Evolutionary conservation across 1,140 invertebrate species (phyloP).

Genomic region (Zophobas morio): DNA sequence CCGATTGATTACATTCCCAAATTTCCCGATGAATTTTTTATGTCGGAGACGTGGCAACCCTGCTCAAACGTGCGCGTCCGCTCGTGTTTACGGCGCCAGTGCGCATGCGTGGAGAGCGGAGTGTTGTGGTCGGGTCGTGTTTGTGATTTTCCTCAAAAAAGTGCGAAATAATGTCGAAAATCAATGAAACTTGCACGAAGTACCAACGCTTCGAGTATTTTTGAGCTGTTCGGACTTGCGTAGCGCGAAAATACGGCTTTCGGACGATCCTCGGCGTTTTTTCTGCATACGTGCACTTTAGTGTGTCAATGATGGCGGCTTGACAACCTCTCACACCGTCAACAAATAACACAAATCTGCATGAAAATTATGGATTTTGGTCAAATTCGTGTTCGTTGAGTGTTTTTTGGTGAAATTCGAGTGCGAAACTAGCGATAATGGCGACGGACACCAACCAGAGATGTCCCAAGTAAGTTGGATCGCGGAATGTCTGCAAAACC

Average conservation of each 20-base stretch:
- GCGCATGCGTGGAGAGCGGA: not conserved
- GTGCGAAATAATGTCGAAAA: constrained; percentile 2
- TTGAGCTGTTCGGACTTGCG: not conserved
- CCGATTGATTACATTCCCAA: not conserved
- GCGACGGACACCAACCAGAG: constrained; percentile 51
- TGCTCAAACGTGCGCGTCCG: constrained; percentile 4
- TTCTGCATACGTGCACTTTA: constrained; percentile 57
- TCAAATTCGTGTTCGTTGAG: not conserved
- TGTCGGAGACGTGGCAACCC: not conserved
- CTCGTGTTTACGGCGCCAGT: constrained; percentile 27
- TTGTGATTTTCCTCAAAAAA: constrained; percentile 1
- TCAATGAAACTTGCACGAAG: constrained; percentile 5
- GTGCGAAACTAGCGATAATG: constrained; percentile 4
- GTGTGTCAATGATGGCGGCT: constrained; percentile 60
- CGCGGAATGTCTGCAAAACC: constrained; percentile 1
- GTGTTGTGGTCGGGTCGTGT: constrained; percentile 17
- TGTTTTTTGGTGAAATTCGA: not conserved
- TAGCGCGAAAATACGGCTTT: not conserved
- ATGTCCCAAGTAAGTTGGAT: constrained; percentile 54
- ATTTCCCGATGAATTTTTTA: not conserved
- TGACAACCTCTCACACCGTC: constrained; percentile 51
- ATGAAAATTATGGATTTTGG: constrained; percentile 21
- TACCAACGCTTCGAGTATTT: not conserved
- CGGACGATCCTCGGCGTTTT: not conserved
- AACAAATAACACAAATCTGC: constrained; percentile 42